Evolutionary conservation across 2,797 vertebrate species (phyloP).

Genomic region (Gadopsis marmoratus): DNA sequence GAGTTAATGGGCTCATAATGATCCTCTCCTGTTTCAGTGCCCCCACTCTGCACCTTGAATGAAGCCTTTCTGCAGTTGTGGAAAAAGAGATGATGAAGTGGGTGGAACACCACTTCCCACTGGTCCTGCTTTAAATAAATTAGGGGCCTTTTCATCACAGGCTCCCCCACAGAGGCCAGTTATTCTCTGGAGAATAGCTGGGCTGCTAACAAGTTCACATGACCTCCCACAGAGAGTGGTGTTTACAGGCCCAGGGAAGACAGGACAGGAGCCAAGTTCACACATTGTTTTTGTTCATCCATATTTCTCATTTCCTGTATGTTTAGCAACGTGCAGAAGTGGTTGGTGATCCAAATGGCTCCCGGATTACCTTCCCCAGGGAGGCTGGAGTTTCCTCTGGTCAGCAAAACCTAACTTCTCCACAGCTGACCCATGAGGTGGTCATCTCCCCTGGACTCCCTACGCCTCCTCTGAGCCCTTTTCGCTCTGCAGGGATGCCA

Average conservation of each 20-base stretch:
- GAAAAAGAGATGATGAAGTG: conserved; percentile 78
- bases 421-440: conserved; percentile 81
- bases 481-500: conserved; percentile 55
- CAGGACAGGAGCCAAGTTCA: conserved; percentile 59
- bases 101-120: conserved; percentile 75
- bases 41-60: conserved; percentile 73
- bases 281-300: conserved; percentile 50
- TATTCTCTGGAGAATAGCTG: conserved; percentile 66
- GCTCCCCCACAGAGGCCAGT: conserved; percentile 59
- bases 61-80: conserved; percentile 73
- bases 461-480: conserved; percentile 81
- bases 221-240: conserved; percentile 59
- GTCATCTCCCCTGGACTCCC: conserved; percentile 81
- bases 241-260: conserved; percentile 60
- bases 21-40: conserved; percentile 77
- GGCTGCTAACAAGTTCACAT: conserved; percentile 73
- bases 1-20: conserved; percentile 83
- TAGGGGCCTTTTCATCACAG: conserved; percentile 72
- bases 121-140: conserved; percentile 81
- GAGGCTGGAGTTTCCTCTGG: conserved; percentile 53
- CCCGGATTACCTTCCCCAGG: conserved; percentile 70
- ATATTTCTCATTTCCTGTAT: conserved; percentile 66
- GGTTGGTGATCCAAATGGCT: conserved; percentile 75
- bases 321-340: conserved; percentile 72
- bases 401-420: conserved; percentile 69